A percentile compares a stretch with the other conserved stretches of the same genome.
phyloP scores from a whole-genome alignment of 2,888 invertebrate genomes.

The Cosmia pyralina region DNA sequence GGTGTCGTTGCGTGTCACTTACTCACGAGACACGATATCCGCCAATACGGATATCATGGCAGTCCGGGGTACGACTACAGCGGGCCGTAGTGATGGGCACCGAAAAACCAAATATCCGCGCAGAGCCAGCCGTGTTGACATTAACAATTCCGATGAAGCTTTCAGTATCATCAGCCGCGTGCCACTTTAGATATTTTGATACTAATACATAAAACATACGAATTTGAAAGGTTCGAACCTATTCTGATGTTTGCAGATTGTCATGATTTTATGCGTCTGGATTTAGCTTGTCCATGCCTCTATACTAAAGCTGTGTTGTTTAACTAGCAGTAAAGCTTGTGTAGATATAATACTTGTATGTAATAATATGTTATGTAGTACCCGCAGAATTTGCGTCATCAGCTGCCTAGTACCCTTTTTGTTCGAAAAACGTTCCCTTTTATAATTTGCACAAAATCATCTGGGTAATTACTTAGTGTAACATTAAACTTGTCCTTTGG shows the following conservation, averaged over 20 bases:
- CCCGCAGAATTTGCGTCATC: constrained; percentile 49
- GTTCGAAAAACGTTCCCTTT: constrained; percentile 6
- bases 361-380: constrained; percentile 26
- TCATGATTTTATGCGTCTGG: constrained; percentile 35
- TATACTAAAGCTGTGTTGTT: not conserved
- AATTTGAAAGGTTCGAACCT: constrained; percentile 46
- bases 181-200: constrained; percentile 65
- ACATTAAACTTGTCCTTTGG: not conserved
- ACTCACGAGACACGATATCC: constrained; percentile 53
- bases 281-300: constrained; percentile 21
- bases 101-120: constrained; percentile 65
- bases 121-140: constrained; percentile 69
- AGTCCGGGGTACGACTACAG: constrained; percentile 3
- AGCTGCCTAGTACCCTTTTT: constrained; percentile 37
- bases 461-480: constrained; percentile 35
- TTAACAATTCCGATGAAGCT: constrained; percentile 81
- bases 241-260: constrained; percentile 44
- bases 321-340: not conserved
- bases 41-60: constrained; percentile 20
- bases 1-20: constrained; percentile 66
- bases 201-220: constrained; percentile 70
- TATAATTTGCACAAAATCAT: constrained; percentile 25
- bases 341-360: constrained; percentile 10
- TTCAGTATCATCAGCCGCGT: constrained; percentile 37
- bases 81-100: constrained; percentile 32